Evolutionary conservation across 2,113 vertebrate species (phyloP), one percentile per base, ranked within the genome.

Genomic region (Cephalopholis sonnerati): DNA sequence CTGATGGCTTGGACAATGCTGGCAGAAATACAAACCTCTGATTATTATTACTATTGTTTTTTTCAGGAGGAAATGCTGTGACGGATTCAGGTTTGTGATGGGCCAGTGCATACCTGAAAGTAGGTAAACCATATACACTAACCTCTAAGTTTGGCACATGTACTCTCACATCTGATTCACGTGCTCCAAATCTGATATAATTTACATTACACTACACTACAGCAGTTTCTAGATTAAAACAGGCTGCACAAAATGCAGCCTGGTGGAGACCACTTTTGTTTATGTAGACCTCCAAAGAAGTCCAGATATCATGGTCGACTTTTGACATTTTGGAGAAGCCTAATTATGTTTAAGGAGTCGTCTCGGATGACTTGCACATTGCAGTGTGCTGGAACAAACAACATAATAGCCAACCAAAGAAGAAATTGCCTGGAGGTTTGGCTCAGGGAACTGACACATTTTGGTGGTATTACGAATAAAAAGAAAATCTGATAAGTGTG

Each of bases 61-160:
- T 83, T 86, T 20, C 92, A 96, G 96, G 95, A 96, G 94, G 90
- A 95, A 94, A 86, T 96, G 96, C 90, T 96, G 96, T 90, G 94
- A 95, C 4, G 96, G 95, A 6, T 96, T 95, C 92, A 92, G 96
- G 90, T 95, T 96, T 89, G 95, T 96, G 89, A 95, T 96, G 94
- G 95, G 95, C 77, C 94, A 95, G 77, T 96, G 96, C 88, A 91
- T 96, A 79, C 92, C 94, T 87, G 95, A 96, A 95, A 94, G 95
- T 96, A 95, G 91, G 95, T 94, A 88, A 93, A 89, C 81, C 86
- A 82, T 16, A 62, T 76, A 83, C 77, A 58, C 76, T 74, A 5
- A 61, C 55, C 15, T 71, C 55, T 46, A 25, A 51, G 5, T 27
- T 15, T 71, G 36, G 5, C 61, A 66, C 15, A 66, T 16, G 11